Conservation (phyloP, 1,140 invertebrate species). For the Acromyrmex charruanus region DNA sequence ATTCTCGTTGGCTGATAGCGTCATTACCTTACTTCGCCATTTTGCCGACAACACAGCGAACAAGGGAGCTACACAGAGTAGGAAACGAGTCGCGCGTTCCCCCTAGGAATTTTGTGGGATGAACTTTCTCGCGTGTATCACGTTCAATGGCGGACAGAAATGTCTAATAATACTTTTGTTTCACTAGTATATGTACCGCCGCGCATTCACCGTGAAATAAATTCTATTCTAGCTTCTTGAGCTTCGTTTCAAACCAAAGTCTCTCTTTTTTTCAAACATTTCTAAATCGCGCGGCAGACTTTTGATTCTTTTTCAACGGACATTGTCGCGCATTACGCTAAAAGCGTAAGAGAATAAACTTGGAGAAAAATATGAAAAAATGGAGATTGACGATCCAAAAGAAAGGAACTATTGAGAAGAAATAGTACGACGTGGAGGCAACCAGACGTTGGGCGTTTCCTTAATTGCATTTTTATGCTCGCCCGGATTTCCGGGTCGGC, state of each 20-base stretch:
- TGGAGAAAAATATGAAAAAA: slow-evolving; percentile 28
- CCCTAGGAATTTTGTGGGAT: slow-evolving; percentile 24
- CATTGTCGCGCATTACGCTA: background rate
- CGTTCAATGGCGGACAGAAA: background rate
- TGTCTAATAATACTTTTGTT: slow-evolving; percentile 26
- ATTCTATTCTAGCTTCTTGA: background rate
- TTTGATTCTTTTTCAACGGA: background rate
- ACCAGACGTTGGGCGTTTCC: slow-evolving; percentile 78
- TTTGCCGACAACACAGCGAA: slow-evolving; percentile 12
- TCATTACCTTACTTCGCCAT: slow-evolving; percentile 68
- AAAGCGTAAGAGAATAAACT: slow-evolving; percentile 24
- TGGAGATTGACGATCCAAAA: slow-evolving; percentile 47
- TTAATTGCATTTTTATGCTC: slow-evolving; percentile 85
- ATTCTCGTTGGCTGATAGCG: slow-evolving; percentile 70
- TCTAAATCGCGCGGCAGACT: background rate
- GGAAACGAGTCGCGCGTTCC: slow-evolving; percentile 1
- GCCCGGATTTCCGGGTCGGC: slow-evolving; percentile 76
- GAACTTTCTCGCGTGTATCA: slow-evolving; percentile 35
- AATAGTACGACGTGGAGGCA: slow-evolving; percentile 29
- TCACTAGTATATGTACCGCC: background rate
- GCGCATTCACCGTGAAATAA: background rate
- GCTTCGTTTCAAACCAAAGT: background rate
- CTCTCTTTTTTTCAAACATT: background rate
- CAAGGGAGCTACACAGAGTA: background rate
- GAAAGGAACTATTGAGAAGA: slow-evolving; percentile 56